Evolutionary conservation across 2,888 invertebrate species (phyloP).

Genomic region (Sicus ferrugineus): DNA sequence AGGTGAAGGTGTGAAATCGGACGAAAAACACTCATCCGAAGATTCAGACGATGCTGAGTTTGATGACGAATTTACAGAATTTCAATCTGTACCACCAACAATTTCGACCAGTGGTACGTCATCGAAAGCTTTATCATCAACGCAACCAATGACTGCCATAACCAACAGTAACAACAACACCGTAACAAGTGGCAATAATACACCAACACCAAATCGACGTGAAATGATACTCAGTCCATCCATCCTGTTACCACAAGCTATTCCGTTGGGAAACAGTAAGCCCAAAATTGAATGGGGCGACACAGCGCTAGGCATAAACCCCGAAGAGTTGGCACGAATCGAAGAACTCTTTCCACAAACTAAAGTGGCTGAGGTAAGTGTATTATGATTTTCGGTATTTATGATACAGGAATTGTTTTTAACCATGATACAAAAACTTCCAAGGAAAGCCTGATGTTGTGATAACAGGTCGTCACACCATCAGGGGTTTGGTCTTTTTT

Average conservation of each 20-base stretch:
- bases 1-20: too few species aligned
- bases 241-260: slow-evolving; percentile 57
- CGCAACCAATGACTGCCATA: slow-evolving; percentile 4
- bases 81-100: slow-evolving; percentile 62
- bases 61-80: slow-evolving; percentile 67
- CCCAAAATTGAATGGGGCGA: slow-evolving; percentile 68
- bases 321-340: slow-evolving; percentile 62
- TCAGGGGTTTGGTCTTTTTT: too few species aligned
- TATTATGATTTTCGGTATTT: too few species aligned
- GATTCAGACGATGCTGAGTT: slow-evolving; percentile 43
- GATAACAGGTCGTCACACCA: not conserved
- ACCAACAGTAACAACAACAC: not conserved
- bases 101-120: slow-evolving; percentile 35
- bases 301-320: slow-evolving; percentile 61
- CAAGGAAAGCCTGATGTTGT: too few species aligned
- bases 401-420: too few species aligned
- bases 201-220: slow-evolving; percentile 49
- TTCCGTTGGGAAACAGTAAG: slow-evolving; percentile 51
- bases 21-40: too few species aligned
- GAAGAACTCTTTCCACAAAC: slow-evolving; percentile 61
- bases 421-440: too few species aligned
- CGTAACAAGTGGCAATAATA: slow-evolving; percentile 47
- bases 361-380: slow-evolving; percentile 35
- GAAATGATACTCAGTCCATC: slow-evolving; percentile 62
- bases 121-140: slow-evolving; percentile 14